Percentiles rank a stretch among this genome's conserved stretches.
phyloP scores from a whole-genome alignment of 1,140 invertebrate species.

The Plutomurus gul region DNA sequence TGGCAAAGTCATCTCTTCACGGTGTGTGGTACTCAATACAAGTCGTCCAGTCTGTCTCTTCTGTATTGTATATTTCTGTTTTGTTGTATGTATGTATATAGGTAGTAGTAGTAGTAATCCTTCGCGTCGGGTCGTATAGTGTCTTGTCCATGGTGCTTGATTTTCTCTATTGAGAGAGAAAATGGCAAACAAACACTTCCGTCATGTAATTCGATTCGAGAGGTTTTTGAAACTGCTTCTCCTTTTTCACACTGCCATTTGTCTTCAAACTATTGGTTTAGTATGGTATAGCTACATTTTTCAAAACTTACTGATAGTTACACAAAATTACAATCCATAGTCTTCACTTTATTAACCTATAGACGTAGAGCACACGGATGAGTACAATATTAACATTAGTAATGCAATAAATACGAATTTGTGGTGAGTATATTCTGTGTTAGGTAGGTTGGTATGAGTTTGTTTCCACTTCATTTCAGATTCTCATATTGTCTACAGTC shows the following conservation, averaged over 20 bases:
- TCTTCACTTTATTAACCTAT: not conserved
- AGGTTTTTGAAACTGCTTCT: too few relatives aligned
- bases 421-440: constrained; percentile 24
- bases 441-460: too few relatives aligned
- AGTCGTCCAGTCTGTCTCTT: not conserved
- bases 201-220: constrained; percentile 21
- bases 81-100: not conserved
- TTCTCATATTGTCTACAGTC: constrained; percentile 17
- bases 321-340: not conserved
- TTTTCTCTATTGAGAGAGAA: not conserved
- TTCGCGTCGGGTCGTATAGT: not conserved
- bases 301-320: not conserved
- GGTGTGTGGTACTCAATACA: not conserved
- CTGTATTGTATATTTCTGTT: not conserved
- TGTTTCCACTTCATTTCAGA: not conserved
- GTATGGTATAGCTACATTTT: too few relatives aligned
- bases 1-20: constrained; percentile 6
- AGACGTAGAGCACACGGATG: not conserved
- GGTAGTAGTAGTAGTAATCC: not conserved
- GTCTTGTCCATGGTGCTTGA: too few relatives aligned
- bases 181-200: not conserved
- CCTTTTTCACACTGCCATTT: too few relatives aligned
- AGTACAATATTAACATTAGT: not conserved
- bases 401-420: not conserved
- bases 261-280: too few relatives aligned